Conservation (phyloP, 2,797 vertebrate species). For the Pseudomugil gertrudae region DNA sequence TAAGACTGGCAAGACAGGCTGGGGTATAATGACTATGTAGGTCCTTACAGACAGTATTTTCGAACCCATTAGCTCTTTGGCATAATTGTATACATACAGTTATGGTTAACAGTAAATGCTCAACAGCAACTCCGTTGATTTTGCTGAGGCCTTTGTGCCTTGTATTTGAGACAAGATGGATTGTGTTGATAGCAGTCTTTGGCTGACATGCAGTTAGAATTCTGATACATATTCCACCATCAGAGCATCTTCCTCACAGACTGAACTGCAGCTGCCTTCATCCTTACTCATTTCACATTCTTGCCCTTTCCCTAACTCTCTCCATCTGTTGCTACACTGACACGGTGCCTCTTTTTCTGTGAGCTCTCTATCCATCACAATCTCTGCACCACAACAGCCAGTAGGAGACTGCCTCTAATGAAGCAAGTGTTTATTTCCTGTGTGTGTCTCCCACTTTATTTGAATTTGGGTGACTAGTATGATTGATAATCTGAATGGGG, state of each 20-base stretch:
- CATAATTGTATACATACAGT: slow-evolving; percentile 34
- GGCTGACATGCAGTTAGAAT: slow-evolving; percentile 64
- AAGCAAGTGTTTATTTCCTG: slow-evolving; percentile 75
- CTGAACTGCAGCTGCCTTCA: slow-evolving; percentile 2
- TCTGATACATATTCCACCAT: slow-evolving; percentile 59
- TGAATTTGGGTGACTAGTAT: slow-evolving; percentile 54
- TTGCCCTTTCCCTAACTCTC: slow-evolving; percentile 49
- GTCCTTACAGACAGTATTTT: slow-evolving; percentile 46
- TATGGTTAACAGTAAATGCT: slow-evolving; percentile 27
- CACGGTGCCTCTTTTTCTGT: slow-evolving; percentile 62
- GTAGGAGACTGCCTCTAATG: slow-evolving; percentile 69
- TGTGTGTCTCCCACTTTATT: slow-evolving; percentile 63
- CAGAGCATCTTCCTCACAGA: slow-evolving; percentile 50
- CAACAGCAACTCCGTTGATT: slow-evolving; percentile 31
- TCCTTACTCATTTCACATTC: slow-evolving; percentile 50
- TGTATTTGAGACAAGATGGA: slow-evolving; percentile 33
- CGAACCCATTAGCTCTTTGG: slow-evolving; percentile 57
- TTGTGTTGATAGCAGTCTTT: slow-evolving; percentile 21
- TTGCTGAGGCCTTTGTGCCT: slow-evolving; percentile 26
- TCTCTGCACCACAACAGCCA: slow-evolving; percentile 52
- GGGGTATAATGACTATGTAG: slow-evolving; percentile 54
- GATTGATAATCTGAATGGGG: slow-evolving; percentile 25
- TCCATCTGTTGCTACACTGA: slow-evolving; percentile 76
- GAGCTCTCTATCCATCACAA: slow-evolving; percentile 71
- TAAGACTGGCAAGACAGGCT: slow-evolving; percentile 52